Conservation (phyloP, 2,797 vertebrate genomes). For the Hypotaenidia okinawae region DNA sequence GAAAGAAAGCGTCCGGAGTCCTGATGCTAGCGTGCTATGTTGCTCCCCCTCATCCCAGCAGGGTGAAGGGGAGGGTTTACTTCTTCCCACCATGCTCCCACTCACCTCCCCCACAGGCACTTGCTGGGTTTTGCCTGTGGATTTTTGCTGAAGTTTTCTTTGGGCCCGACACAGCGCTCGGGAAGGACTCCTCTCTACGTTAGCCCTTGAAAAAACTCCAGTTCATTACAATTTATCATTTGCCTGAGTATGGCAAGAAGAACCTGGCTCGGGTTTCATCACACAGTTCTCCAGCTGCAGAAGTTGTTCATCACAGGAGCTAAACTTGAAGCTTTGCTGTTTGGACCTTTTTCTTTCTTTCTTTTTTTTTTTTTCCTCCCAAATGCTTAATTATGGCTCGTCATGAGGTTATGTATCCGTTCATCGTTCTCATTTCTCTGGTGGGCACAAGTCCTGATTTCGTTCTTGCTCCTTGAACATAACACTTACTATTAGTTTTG, state of each 20-base stretch:
- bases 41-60: background rate
- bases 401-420: constrained; percentile 16
- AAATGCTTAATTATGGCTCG: background rate
- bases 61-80: background rate
- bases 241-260: background rate
- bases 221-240: constrained; percentile 27
- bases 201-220: constrained; percentile 9
- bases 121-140: constrained; percentile 27
- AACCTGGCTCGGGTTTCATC: constrained; percentile 53
- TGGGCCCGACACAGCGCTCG: background rate
- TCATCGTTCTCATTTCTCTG: constrained; percentile 46
- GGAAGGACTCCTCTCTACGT: background rate
- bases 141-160: constrained; percentile 53
- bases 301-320: constrained; percentile 16
- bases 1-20: background rate
- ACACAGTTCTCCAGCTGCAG: constrained; percentile 27
- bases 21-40: background rate
- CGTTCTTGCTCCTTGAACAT: constrained; percentile 34
- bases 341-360: background rate
- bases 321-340: background rate
- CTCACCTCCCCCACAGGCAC: rapidly evolving
- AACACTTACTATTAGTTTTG: constrained; percentile 61
- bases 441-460: background rate
- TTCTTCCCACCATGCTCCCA: background rate
- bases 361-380: background rate